Base-by-base conservation (phyloP, 1,140 invertebrate species). In the Drosophila azteca region DNA sequence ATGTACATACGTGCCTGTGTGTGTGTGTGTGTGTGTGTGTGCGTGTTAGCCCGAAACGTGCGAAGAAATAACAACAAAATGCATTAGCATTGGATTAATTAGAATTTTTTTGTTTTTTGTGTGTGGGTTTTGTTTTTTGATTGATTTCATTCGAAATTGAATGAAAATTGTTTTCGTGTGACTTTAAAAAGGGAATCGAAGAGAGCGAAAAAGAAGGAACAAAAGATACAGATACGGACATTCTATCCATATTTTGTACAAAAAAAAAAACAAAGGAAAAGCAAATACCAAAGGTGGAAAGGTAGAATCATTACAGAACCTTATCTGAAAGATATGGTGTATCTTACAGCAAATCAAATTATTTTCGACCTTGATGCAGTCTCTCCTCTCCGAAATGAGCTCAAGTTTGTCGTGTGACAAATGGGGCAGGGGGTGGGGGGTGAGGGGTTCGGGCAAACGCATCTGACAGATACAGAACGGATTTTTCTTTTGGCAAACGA, bases 121-220 rank as follows among this genome's bases (percentile, higher is more conserved):
- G 35, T 39, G 11, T 39, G 35, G 35, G 13, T 65, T 50, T 50
- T 49, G 52, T 58, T 69, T 58, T 69, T 69, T 69, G 69, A 73
- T 73, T 73, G 69, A 73, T 73, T 73, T 73, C 39, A 55, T 73
- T 73, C 51, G 51, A 46, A 73, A 73, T 57, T 29, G 66, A 69
- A 55, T 57, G 66, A 69, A 51, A 69, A 68, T 68, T 57, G 45
- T 57, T 69, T 57, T 68, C 66, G 50, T 69, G 66, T 69, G 66
- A 69, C 66, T 69, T 55, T 46, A 22, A 7, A n/a, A 55, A 26
- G 50, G n/a, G 51, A 43, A 26, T n/a, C n/a, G 7, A 31, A 31
- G 31, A 9, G 31, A 31, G 2, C 31, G 31, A 8, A 31, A 31
- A 31, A 39, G 11, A 39, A 39, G 2, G 11, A 39, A 13, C 4